These are phyloP conservation scores for Dicyrtoma fusca DNA, from an alignment of 2,888 invertebrate species.

Conservation along the genomic window DNA sequence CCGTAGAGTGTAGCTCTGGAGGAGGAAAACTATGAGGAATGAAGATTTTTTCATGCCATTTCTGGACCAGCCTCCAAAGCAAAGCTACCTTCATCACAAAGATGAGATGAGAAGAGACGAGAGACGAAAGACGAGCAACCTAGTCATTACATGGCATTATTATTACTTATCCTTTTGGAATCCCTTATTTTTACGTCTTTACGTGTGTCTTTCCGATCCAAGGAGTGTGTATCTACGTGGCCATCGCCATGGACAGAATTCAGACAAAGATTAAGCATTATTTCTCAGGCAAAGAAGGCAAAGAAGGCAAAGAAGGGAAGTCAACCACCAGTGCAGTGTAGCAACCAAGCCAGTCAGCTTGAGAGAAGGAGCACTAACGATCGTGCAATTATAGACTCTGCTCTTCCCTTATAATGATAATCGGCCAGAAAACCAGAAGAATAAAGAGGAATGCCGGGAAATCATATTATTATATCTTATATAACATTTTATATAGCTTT, in stretches of 20 bases:
- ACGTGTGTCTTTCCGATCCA: neutral
- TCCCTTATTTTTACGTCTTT: neutral
- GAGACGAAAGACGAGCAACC: conserved; percentile 15
- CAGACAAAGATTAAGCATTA: conserved; percentile 12
- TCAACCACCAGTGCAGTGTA: too few relatives aligned
- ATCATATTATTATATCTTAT: too few relatives aligned
- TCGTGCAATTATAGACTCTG: neutral
- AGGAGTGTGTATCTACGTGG: neutral
- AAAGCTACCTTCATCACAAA: neutral
- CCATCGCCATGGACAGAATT: conserved; percentile 11
- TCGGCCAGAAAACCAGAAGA: conserved; percentile 15
- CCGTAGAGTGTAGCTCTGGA: neutral
- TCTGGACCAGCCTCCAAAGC: neutral
- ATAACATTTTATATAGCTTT: too few relatives aligned
- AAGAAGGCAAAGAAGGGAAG: too few relatives aligned
- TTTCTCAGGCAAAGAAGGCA: too few relatives aligned
- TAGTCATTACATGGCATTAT: conserved; percentile 23
- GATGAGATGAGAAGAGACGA: too few relatives aligned
- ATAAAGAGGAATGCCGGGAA: neutral
- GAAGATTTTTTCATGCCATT: conserved; percentile 22
- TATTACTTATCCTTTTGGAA: conserved; percentile 6
- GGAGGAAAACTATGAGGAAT: conserved; percentile 1
- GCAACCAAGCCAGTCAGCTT: too few relatives aligned
- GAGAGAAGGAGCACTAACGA: too few relatives aligned
- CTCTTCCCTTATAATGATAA: conserved; percentile 8